Percentiles rank a stretch among this genome's conserved stretches.
Conservation (phyloP, 2,888 invertebrate species). For the Dasypolia templi region DNA sequence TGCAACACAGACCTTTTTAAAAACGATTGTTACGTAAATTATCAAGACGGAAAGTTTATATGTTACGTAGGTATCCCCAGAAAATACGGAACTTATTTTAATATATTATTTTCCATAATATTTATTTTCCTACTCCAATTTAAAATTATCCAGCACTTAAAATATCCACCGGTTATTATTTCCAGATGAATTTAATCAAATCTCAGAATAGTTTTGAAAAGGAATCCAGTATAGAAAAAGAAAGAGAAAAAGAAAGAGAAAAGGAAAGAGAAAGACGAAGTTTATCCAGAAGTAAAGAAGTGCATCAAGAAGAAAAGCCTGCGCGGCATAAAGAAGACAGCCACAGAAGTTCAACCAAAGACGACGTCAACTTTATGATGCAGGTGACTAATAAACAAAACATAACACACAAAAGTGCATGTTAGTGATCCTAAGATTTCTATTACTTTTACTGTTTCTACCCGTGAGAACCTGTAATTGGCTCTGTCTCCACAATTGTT, state of each 20-base stretch:
- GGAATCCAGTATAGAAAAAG: conserved; percentile 87
- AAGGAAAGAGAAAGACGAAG: conserved; percentile 77
- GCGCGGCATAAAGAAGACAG: conserved; percentile 78
- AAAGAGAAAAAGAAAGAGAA: conserved; percentile 81
- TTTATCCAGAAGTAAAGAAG: conserved; percentile 85
- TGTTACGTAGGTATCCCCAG: conserved; percentile 8
- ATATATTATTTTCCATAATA: conserved; percentile 7
- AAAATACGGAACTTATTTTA: conserved; percentile 21
- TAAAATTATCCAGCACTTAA: conserved; percentile 31
- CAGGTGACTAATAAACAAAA: conserved; percentile 78
- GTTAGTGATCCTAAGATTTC: too few relatives aligned
- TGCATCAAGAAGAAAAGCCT: conserved; percentile 79
- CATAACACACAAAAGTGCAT: too few relatives aligned
- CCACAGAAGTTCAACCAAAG: conserved; percentile 77
- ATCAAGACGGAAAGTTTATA: conserved; percentile 39
- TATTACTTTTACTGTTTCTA: too few relatives aligned
- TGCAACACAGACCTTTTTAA: conserved; percentile 17
- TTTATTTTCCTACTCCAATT: conserved; percentile 25
- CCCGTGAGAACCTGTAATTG: too few relatives aligned
- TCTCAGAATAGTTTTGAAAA: conserved; percentile 89
- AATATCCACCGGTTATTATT: conserved; percentile 52
- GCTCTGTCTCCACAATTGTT: too few relatives aligned
- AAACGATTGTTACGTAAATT: conserved; percentile 34
- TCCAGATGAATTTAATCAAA: conserved; percentile 90
- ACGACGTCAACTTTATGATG: conserved; percentile 88